Base-by-base conservation (phyloP, 1,140 invertebrate genomes). In the Lasioglossum baleicum region DNA sequence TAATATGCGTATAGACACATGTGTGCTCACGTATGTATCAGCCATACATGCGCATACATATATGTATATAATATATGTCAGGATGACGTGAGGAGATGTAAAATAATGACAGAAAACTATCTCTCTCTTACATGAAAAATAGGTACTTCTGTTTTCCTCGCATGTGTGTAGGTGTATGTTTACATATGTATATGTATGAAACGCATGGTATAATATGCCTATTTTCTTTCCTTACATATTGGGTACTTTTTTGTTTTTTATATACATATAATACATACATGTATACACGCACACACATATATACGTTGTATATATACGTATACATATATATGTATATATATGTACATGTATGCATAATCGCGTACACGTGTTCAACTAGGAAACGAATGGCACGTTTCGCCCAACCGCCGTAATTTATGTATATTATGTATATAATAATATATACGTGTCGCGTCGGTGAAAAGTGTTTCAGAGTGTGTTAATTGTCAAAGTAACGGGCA, bases 91-190 rank as follows among this genome's bases (percentile, higher is more conserved):
- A 80, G 86, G 86, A 86, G 83, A 88, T 90, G 87, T 88, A 90
- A 90, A 90, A 91, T 88, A 86, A 91, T 90, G 90, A 89, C 90
- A 90, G 85, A 89, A 89, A 90, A 88, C 89, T 91, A 91, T 91
- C 86, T 91, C 85, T 86, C 88, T 91, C 82, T 88, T 83, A 86
- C 88, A 88, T 87, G 88, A 91, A 90, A 91, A 90, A 92, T 90
- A 91, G 84, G 85, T 90, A 88, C 81, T 77, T 87, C 67, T 86
- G 79, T 88, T 86, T 88, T 85, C 87, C 69, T 82, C 81, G 68
- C 69, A 71, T 60, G 69, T 76, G 75, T 80, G 73, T 75, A 84
- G 58, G 68, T 84, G 71, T 85, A 84, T 84, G 74, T 85, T 82
- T 82, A 85, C 75, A 85, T 83, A 85, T 86, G 63, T 75, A 79